Evolutionary conservation across 2,888 invertebrate genomes (phyloP), one percentile per base, ranked within the genome.

Genomic region (Caenorhabditis virilis): DNA sequence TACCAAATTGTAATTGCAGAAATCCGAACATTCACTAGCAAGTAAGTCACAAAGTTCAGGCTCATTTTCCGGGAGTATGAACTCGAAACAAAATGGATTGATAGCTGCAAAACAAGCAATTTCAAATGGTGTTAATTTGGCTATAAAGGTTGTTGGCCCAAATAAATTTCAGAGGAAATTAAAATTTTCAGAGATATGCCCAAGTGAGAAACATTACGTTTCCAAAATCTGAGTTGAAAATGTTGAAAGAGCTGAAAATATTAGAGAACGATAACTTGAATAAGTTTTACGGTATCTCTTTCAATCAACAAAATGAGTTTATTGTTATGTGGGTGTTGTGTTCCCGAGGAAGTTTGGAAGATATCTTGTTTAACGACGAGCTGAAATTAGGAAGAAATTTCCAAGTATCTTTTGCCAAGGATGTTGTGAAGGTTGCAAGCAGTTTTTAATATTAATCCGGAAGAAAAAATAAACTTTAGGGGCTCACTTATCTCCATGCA

Each of bases 221-320:
- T 56, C 72, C 72, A 6, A 78, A 82, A 54, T 38, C 53, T 5
- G 81, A 81, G 39, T 61, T 81, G 22, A 52, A 58, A 42, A 42
- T 67, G 7, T 58, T 81, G 25, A 81, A 81, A 60, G 80, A 82
- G 67, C 52, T 80, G 51, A 80, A 80, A 73, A 57, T 79, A 11
- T 50, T 77, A 35, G 82, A 82, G 55, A 78, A 80, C 56, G 81
- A 81, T 16, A 82, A 81, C 39, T 54, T 80, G 36, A 81, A 81
- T 69, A 82, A 80, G 62, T 81, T 81, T 55, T 82, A 80, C 56
- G 81, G 81, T 26, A 81, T 81, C 27, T 69, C 78, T 15, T 81
- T 81, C 72, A 82, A 82, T 53, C 81, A 81, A 53, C 80, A 82
- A 59, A 81, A 82, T 51, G 81, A 81, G 43, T 76, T 81, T 39